A percentile compares a stretch with the other conserved stretches of the same genome.
These are phyloP conservation scores for Gambusia holbrooki DNA, from an alignment of 2,113 vertebrate genomes.

Conservation along the genomic window DNA sequence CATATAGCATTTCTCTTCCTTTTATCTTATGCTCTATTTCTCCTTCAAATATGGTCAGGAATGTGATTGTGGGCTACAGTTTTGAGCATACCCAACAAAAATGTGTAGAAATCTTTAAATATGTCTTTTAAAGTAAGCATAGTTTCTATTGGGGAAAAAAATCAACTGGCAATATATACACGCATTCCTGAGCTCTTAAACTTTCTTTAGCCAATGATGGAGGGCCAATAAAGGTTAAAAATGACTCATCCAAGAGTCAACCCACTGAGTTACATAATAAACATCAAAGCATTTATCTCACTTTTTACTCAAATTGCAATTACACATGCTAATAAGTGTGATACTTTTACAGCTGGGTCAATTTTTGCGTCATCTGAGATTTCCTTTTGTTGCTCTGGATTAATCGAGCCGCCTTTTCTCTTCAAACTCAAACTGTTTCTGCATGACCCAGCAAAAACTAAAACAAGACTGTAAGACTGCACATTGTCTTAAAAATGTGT, in stretches of 20 bases:
- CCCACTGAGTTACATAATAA: not conserved
- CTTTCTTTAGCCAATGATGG: too few species aligned
- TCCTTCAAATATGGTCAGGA: too few species aligned
- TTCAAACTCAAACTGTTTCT: not conserved
- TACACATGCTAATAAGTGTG: constrained; percentile 6
- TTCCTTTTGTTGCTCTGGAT: not conserved
- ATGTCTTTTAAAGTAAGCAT: too few species aligned
- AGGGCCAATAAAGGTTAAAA: not conserved
- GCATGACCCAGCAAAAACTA: not conserved
- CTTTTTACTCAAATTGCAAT: not conserved
- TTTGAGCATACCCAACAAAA: too few species aligned
- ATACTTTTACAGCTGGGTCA: constrained; percentile 25
- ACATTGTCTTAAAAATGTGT: constrained; percentile 43
- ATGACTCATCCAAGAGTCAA: not conserved
- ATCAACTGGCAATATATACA: too few species aligned
- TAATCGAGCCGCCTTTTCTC: not conserved
- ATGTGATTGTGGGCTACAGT: too few species aligned
- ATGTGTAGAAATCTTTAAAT: too few species aligned
- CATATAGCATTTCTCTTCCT: too few species aligned
- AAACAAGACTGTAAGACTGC: not conserved
- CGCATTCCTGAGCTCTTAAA: too few species aligned
- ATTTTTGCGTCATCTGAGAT: constrained; percentile 36
- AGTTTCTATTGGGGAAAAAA: too few species aligned
- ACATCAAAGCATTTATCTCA: not conserved
- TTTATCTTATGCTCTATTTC: too few species aligned